Evolutionary conservation across 2,888 invertebrate species (phyloP).

Genomic region (Chironomus tentans): DNA sequence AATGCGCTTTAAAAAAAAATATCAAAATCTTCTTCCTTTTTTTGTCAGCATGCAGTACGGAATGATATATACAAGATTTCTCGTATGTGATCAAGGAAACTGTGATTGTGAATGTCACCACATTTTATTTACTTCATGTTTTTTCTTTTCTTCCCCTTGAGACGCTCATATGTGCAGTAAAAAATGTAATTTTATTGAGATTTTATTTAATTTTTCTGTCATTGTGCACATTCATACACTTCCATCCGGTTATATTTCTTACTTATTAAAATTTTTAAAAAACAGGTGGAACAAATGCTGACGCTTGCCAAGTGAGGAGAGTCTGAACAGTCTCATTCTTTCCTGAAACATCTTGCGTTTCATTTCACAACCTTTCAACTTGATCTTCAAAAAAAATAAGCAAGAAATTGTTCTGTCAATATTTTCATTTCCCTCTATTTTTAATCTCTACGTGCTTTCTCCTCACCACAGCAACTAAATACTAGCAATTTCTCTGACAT

Average conservation of each 20-base stretch:
- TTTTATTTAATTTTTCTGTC: not conserved
- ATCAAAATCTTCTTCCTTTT: too few species aligned
- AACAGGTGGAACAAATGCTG: conserved; percentile 19
- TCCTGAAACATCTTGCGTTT: not conserved
- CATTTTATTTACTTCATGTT: not conserved
- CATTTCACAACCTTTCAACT: conserved; percentile 4
- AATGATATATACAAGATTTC: too few species aligned
- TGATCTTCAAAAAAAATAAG: not conserved
- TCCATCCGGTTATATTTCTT: conserved; percentile 23
- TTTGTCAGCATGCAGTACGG: too few species aligned
- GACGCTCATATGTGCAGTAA: not conserved
- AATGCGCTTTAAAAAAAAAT: too few species aligned
- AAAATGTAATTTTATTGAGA: too few species aligned
- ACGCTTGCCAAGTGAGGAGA: not conserved
- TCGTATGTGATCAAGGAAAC: too few species aligned
- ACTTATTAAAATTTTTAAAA: not conserved
- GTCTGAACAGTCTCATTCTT: not conserved
- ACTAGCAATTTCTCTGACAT: too few species aligned
- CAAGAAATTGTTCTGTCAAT: too few species aligned
- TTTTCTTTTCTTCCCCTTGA: not conserved
- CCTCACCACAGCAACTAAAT: too few species aligned
- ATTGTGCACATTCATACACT: not conserved
- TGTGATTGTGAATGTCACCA: too few species aligned
- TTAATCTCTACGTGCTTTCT: too few species aligned
- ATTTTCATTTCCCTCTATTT: too few species aligned